Conservation (phyloP, 92 coral and sea anemone species). For the Parazoanthus darwini region DNA sequence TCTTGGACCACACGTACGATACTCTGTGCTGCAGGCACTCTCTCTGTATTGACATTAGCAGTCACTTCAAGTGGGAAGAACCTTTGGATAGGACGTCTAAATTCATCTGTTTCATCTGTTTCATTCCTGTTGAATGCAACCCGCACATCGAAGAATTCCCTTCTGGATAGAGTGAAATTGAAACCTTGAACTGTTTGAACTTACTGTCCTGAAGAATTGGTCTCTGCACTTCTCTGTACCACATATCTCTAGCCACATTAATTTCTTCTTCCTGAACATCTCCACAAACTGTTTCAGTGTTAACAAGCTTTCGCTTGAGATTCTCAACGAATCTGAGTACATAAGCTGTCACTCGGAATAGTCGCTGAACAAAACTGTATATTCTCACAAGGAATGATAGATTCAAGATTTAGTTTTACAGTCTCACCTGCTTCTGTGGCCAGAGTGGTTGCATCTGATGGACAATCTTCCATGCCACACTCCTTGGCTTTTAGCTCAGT, state of each 20-base stretch:
- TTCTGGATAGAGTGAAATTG: slow-evolving; percentile 30
- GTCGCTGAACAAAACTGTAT: slow-evolving; percentile 49
- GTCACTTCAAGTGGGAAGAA: slow-evolving; percentile 26
- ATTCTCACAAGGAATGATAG: slow-evolving; percentile 34
- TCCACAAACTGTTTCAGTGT: slow-evolving; percentile 6
- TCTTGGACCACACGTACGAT: slow-evolving; percentile 10
- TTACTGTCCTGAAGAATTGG: slow-evolving; percentile 42
- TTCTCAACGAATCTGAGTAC: slow-evolving; percentile 48
- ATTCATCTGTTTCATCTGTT: slow-evolving; percentile 33
- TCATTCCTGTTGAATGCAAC: slow-evolving; percentile 28
- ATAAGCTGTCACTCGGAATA: slow-evolving; percentile 59
- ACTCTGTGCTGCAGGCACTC: background rate
- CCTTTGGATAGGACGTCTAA: slow-evolving; percentile 46
- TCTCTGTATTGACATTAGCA: slow-evolving; percentile 5
- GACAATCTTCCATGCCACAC: background rate
- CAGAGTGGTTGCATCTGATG: slow-evolving; percentile 34
- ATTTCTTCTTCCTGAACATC: slow-evolving; percentile 43
- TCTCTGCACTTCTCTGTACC: slow-evolving; percentile 45
- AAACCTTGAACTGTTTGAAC: slow-evolving; percentile 46
- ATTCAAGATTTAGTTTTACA: slow-evolving; percentile 14
- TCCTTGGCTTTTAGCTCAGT: slow-evolving; percentile 14
- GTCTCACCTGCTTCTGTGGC: slow-evolving; percentile 7
- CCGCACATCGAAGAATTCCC: slow-evolving; percentile 39
- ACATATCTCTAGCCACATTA: slow-evolving; percentile 34
- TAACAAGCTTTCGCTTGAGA: slow-evolving; percentile 32